Evolutionary conservation across 2,888 invertebrate genomes (phyloP).

Genomic region (Drosophila borborema): DNA sequence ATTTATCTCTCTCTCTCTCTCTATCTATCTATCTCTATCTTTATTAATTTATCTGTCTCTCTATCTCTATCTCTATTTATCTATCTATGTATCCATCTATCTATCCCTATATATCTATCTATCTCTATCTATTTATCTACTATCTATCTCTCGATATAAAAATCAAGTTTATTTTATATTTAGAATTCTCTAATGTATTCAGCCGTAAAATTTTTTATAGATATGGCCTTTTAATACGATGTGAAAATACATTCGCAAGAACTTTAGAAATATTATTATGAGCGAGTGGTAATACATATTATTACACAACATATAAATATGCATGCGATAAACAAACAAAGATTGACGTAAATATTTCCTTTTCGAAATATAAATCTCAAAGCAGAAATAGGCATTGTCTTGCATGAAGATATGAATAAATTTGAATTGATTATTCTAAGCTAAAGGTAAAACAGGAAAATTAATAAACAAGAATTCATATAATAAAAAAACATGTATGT

Average conservation of each 20-base stretch:
- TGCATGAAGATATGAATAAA: neutral
- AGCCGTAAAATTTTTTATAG: slow-evolving; percentile 1
- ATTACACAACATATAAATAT: neutral
- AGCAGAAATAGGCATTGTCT: neutral
- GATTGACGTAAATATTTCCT: neutral
- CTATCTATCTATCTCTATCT: neutral
- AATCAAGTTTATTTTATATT: neutral
- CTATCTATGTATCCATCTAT: neutral
- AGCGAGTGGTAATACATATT: neutral
- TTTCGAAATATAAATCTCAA: neutral
- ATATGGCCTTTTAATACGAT: neutral
- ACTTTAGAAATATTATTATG: neutral
- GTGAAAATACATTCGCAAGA: neutral
- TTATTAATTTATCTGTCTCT: no score
- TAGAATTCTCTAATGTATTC: neutral
- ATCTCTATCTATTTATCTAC: neutral
- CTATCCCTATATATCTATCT: no score
- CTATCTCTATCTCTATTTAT: neutral
- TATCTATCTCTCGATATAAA: neutral
- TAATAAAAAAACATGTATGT: neutral
- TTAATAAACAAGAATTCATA: neutral
- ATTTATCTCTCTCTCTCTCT: neutral
- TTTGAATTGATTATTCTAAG: neutral
- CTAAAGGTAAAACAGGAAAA: neutral
- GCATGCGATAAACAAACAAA: neutral